Conservation (phyloP, 2,797 vertebrate genomes). For the Florisuga fusca region DNA sequence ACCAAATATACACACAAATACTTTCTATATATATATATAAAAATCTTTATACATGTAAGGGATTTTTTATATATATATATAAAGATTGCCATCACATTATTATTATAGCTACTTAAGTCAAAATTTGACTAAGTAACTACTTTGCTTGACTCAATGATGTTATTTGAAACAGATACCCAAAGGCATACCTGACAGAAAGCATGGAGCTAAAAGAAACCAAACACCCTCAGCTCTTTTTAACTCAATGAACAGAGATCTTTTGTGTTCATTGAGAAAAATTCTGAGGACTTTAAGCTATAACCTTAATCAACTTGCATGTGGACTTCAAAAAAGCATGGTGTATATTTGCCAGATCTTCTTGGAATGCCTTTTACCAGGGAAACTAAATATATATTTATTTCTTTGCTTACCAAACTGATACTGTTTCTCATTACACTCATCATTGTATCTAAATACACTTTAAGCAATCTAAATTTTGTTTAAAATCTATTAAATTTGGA, state of each 20-base stretch:
- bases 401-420: slow-evolving; percentile 72
- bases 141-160: slow-evolving; percentile 64
- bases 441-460: slow-evolving; percentile 73
- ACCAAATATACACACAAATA: slow-evolving; percentile 56
- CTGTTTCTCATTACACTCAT: slow-evolving; percentile 70
- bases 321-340: slow-evolving; percentile 31
- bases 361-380: slow-evolving; percentile 70
- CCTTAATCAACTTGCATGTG: slow-evolving; percentile 47
- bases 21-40: slow-evolving; percentile 49
- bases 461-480: slow-evolving; percentile 71
- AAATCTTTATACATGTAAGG: slow-evolving; percentile 56
- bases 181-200: slow-evolving; percentile 52
- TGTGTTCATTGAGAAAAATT: slow-evolving; percentile 34
- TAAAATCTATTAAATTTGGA: slow-evolving; percentile 71
- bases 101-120: slow-evolving; percentile 69
- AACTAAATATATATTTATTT: slow-evolving; percentile 37
- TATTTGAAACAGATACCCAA: slow-evolving; percentile 65
- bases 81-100: slow-evolving; percentile 85
- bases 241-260: slow-evolving; percentile 35
- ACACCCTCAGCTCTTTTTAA: neutral
- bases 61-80: slow-evolving; percentile 66
- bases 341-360: slow-evolving; percentile 53
- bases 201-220: slow-evolving; percentile 17
- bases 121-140: slow-evolving; percentile 68
- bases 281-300: slow-evolving; percentile 48